These are phyloP conservation scores for Enhydra lutris DNA, from an alignment of 2,113 vertebrate genomes.

Conservation along the genomic window DNA sequence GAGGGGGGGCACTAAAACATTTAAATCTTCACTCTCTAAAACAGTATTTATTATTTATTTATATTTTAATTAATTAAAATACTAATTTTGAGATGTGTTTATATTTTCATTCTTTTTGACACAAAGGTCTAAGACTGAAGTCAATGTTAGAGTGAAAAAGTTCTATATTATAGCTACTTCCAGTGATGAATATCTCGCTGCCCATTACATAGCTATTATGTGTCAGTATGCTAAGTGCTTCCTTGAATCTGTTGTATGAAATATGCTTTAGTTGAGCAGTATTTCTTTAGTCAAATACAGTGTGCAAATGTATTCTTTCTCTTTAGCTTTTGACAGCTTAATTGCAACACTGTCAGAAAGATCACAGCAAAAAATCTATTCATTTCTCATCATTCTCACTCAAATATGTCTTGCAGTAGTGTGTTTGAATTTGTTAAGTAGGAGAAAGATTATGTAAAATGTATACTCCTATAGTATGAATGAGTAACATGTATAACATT, in stretches of 20 bases:
- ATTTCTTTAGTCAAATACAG: constrained; percentile 68
- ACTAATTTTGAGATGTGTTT: neutral
- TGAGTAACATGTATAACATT: neutral
- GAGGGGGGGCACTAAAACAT: neutral
- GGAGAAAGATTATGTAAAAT: constrained; percentile 16
- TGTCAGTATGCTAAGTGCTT: constrained; percentile 75
- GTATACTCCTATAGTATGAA: neutral
- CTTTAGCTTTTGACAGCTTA: constrained; percentile 77
- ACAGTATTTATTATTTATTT: neutral
- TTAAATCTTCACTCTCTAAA: neutral
- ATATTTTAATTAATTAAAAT: neutral
- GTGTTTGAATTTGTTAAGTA: neutral
- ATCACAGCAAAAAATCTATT: constrained; percentile 76
- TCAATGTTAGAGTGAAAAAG: neutral
- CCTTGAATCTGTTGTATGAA: constrained; percentile 73
- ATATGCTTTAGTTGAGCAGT: constrained; percentile 69
- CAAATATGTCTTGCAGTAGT: constrained; percentile 47
- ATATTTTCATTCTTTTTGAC: neutral
- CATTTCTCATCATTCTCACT: constrained; percentile 62
- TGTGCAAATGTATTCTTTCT: neutral
- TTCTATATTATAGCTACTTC: constrained; percentile 62
- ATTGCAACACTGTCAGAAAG: constrained; percentile 77
- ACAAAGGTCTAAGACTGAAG: constrained; percentile 6
- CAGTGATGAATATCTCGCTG: constrained; percentile 70
- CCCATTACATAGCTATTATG: constrained; percentile 67